phyloP scores from a whole-genome alignment of 2,888 invertebrate genomes.

The Phorcus lineatus region DNA sequence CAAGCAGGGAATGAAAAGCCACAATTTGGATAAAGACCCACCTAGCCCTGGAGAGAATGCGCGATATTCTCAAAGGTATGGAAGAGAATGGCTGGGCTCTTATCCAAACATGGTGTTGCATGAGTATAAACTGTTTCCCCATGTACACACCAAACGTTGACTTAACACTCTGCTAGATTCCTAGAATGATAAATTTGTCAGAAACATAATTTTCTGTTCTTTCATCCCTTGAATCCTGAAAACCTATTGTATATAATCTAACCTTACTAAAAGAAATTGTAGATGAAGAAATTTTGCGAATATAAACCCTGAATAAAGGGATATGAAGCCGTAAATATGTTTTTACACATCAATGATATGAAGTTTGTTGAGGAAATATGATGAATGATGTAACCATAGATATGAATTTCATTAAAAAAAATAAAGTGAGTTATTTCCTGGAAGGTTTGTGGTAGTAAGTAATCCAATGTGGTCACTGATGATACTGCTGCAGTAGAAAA shows the following conservation, averaged over 20 bases:
- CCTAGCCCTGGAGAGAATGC: not conserved
- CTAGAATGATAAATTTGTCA: no score
- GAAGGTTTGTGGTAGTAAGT: not conserved
- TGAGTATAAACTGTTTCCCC: not conserved
- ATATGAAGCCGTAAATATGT: no score
- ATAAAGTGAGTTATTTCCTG: not conserved
- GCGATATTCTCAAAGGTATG: not conserved
- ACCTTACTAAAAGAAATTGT: no score
- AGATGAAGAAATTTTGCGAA: no score
- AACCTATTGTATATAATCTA: no score
- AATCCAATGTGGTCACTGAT: not conserved
- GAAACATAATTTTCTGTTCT: no score
- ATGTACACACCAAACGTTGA: not conserved
- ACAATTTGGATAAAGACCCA: conserved; percentile 11
- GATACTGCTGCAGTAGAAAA: conserved; percentile 50
- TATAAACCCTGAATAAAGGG: no score
- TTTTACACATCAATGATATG: no score
- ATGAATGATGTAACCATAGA: not conserved
- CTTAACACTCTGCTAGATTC: not conserved
- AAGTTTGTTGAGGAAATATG: no score
- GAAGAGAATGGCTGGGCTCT: not conserved
- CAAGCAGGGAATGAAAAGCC: not conserved
- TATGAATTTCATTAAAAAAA: not conserved
- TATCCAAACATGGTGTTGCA: conserved; percentile 11
- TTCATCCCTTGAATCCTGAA: no score